phyloP scores from a whole-genome alignment of 1,140 invertebrate genomes.

The Calephelis nemesis region DNA sequence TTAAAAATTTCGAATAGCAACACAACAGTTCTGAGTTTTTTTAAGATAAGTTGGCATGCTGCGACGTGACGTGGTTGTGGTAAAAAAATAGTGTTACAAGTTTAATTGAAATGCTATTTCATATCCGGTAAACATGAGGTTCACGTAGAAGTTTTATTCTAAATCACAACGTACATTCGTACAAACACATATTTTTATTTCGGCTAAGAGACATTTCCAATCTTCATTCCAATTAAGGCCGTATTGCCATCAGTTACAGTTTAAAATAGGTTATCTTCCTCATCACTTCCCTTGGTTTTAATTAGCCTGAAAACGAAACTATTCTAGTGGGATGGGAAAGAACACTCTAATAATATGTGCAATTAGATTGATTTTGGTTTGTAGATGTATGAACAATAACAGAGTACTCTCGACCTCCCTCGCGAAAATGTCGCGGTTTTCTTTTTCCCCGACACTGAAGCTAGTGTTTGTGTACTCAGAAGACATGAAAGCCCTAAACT shows the following conservation, averaged over 20 bases:
- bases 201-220: constrained; percentile 20
- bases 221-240: constrained; percentile 29
- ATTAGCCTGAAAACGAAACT: constrained; percentile 75
- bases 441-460: constrained; percentile 36
- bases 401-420: constrained; percentile 67
- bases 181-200: constrained; percentile 15
- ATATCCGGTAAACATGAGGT: background rate
- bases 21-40: too few species aligned
- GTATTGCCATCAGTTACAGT: constrained; percentile 34
- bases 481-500: constrained; percentile 35
- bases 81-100: too few species aligned
- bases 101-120: background rate
- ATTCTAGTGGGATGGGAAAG: constrained; percentile 36
- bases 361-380: constrained; percentile 38
- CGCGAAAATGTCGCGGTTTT: constrained; percentile 56
- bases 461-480: constrained; percentile 32
- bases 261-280: constrained; percentile 38
- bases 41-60: too few species aligned
- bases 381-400: constrained; percentile 48
- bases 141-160: background rate
- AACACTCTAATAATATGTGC: constrained; percentile 36
- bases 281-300: constrained; percentile 52
- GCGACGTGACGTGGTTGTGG: too few species aligned
- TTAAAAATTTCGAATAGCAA: too few species aligned
- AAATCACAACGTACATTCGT: background rate